phyloP scores from a whole-genome alignment of 2,797 vertebrate genomes.

The Crocodylus rhombifer region DNA sequence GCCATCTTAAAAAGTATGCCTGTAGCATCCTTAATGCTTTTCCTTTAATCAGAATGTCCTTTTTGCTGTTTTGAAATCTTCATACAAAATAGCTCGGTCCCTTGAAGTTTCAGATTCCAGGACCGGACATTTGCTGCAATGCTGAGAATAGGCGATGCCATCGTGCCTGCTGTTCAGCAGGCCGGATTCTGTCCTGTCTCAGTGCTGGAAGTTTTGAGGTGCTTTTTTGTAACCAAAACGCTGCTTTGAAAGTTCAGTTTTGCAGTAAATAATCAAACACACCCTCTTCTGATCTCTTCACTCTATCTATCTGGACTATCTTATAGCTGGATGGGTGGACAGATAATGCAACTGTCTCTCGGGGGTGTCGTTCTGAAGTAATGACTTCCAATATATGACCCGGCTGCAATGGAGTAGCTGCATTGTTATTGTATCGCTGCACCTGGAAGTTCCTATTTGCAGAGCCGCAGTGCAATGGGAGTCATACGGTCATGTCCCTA shows the following conservation, averaged over 20 bases:
- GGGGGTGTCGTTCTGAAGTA: neutral
- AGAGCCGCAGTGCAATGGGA: accelerated
- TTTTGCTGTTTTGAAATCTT: no score
- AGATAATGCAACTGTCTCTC: neutral
- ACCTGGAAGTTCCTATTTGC: accelerated
- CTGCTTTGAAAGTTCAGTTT: neutral
- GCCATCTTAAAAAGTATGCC: no score
- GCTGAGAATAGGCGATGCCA: accelerated
- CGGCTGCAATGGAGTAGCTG: neutral
- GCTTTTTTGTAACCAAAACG: neutral
- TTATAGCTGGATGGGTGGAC: neutral
- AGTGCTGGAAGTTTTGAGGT: neutral
- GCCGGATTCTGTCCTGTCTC: accelerated
- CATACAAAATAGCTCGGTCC: no score
- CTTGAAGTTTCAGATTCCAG: neutral
- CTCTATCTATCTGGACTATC: neutral
- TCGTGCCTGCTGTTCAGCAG: neutral
- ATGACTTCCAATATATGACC: accelerated
- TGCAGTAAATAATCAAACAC: neutral
- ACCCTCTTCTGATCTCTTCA: neutral
- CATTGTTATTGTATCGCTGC: neutral
- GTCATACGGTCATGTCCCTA: accelerated
- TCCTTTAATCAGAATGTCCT: no score
- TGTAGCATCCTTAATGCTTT: no score
- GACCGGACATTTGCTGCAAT: neutral